Conservation (phyloP, 2,113 vertebrate genomes). For the Odontophorus gujanensis region DNA sequence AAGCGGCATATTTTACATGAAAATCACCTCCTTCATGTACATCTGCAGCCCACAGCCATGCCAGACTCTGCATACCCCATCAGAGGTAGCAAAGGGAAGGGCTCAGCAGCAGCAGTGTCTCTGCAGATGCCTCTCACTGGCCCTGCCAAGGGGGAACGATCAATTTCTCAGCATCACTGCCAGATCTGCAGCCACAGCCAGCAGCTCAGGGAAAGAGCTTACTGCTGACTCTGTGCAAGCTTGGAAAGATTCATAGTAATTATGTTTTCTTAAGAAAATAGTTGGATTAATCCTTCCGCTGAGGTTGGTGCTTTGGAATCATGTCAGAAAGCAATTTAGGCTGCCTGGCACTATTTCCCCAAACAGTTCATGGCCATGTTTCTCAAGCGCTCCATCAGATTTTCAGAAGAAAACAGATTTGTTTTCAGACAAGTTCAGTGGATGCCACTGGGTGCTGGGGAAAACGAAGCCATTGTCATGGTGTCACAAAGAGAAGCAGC, state of each 20-base stretch:
- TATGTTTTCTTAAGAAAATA: conserved; percentile 26
- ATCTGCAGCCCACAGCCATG: not conserved
- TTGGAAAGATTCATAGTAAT: not conserved
- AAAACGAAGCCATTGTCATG: not conserved
- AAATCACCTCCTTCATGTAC: not conserved
- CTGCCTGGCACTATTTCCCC: not conserved
- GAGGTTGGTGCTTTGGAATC: not conserved
- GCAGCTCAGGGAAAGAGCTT: not conserved
- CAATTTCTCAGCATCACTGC: conserved; percentile 11
- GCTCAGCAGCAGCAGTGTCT: conserved; percentile 5
- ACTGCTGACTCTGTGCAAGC: not conserved
- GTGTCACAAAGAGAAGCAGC: conserved; percentile 6
- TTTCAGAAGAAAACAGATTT: conserved; percentile 3
- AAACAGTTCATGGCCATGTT: not conserved
- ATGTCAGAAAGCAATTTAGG: not conserved
- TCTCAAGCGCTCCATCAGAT: not conserved
- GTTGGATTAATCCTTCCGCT: conserved; percentile 13
- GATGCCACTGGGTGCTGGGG: not conserved
- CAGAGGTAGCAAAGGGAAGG: not conserved
- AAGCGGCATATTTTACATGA: not conserved
- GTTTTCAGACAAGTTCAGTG: not conserved
- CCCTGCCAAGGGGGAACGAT: not conserved
- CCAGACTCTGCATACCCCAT: conserved; percentile 26
- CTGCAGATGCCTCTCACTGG: not conserved
- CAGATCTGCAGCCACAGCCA: conserved; percentile 10